Conservation (phyloP, 1,140 invertebrate species). For the Paracyclopina nana region DNA sequence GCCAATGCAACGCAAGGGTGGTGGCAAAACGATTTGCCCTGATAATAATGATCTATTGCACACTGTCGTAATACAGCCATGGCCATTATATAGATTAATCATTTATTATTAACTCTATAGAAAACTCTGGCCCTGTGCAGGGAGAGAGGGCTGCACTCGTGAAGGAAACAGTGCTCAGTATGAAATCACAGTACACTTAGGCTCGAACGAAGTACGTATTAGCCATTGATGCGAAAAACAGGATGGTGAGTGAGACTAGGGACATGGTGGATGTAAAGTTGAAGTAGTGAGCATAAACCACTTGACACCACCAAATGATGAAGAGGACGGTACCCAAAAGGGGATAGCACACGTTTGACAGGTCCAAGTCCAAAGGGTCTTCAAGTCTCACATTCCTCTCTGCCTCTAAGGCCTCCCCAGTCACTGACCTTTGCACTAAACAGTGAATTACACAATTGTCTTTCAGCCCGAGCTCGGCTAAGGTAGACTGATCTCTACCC, state of each 20-base stretch:
- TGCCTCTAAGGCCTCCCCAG: neutral
- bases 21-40: no score
- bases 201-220: slow-evolving; percentile 17
- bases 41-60: no score
- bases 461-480: neutral
- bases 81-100: no score
- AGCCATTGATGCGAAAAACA: neutral
- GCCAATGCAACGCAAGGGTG: no score
- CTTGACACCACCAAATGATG: slow-evolving; percentile 14
- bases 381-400: no score
- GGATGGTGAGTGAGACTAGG: slow-evolving; percentile 3
- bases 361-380: slow-evolving; percentile 3
- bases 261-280: slow-evolving; percentile 12
- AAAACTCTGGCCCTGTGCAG: no score
- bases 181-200: no score
- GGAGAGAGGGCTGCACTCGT: no score
- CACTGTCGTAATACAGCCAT: no score
- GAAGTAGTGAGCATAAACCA: slow-evolving; percentile 12
- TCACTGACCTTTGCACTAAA: neutral
- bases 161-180: no score
- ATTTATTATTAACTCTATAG: no score
- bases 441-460: slow-evolving; percentile 5
- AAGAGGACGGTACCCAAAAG: slow-evolving; percentile 3
- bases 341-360: slow-evolving; percentile 5
- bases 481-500: neutral